Percentiles rank a stretch among this genome's conserved stretches.
These are phyloP conservation scores for Otus sunia DNA, from an alignment of 2,113 vertebrate genomes.

Conservation along the genomic window DNA sequence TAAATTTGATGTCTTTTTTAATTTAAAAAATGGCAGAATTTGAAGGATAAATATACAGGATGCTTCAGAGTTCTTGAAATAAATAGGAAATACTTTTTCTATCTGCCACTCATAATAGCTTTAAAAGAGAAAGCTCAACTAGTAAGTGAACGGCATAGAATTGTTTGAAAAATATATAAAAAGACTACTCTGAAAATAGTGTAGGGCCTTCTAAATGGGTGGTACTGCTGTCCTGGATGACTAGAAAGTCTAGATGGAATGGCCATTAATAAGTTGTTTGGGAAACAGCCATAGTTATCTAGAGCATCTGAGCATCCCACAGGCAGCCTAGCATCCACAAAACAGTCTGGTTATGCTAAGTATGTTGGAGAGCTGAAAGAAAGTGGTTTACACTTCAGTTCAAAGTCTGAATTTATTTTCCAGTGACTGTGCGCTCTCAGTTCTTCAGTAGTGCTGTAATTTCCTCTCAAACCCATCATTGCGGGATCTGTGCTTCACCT, in stretches of 20 bases:
- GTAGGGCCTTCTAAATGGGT: background rate
- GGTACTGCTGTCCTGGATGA: background rate
- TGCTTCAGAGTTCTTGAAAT: background rate
- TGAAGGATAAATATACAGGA: background rate
- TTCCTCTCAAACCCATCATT: slow-evolving; percentile 2
- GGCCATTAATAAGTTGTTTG: background rate
- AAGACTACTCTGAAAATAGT: background rate
- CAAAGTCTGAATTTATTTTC: background rate
- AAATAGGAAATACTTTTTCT: background rate
- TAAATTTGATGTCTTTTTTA: background rate
- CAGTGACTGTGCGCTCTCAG: background rate
- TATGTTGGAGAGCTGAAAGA: background rate
- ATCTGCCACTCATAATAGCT: background rate
- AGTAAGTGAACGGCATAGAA: background rate
- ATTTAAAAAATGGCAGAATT: background rate
- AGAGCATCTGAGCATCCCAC: background rate
- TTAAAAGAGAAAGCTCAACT: background rate
- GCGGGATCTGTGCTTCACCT: background rate
- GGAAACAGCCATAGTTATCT: background rate
- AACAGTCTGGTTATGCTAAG: background rate
- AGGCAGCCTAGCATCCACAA: background rate
- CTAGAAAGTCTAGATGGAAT: background rate
- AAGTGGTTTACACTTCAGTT: background rate
- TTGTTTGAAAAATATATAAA: background rate
- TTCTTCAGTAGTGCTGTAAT: background rate